Evolutionary conservation across 1,140 invertebrate genomes (phyloP).

Genomic region (Drosophila gunungcola): DNA sequence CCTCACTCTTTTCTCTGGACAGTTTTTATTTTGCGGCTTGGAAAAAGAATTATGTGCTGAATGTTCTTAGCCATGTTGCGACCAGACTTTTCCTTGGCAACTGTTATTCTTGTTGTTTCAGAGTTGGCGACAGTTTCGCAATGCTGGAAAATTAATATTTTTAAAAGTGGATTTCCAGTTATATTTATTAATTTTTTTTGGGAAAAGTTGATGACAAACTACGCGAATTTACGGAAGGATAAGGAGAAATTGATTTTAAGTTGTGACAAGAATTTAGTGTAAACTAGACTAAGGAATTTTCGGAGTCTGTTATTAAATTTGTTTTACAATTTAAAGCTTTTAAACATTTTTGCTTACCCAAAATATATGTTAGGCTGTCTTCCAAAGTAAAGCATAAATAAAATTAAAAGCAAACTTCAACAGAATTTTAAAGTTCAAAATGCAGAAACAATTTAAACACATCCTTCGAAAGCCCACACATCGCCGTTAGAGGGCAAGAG

Average conservation of each 20-base stretch:
- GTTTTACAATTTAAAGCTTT: neutral
- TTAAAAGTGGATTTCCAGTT: conserved; percentile 56
- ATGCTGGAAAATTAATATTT: conserved; percentile 65
- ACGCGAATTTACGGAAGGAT: conserved; percentile 6
- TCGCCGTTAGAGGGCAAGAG: neutral
- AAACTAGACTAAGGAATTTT: neutral
- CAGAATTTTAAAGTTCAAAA: conserved; percentile 5
- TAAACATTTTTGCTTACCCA: neutral
- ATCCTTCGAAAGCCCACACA: neutral
- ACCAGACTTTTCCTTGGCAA: conserved; percentile 11
- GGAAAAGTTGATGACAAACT: conserved; percentile 57
- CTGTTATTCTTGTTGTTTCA: conserved; percentile 15
- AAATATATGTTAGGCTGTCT: neutral
- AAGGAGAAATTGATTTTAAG: conserved; percentile 1
- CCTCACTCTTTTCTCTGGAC: conserved; percentile 5
- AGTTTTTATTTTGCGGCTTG: conserved; percentile 58
- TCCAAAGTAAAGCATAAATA: neutral
- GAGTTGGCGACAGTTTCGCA: conserved; percentile 53
- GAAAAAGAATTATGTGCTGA: conserved; percentile 60
- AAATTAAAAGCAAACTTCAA: conserved; percentile 8
- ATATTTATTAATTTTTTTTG: conserved; percentile 28
- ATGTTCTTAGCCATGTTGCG: conserved; percentile 60
- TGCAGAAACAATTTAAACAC: neutral
- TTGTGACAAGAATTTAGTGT: conserved; percentile 54
- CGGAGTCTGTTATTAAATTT: neutral